phyloP scores from a whole-genome alignment of 2,888 invertebrate species.

The Nemotelus nigrinus region DNA sequence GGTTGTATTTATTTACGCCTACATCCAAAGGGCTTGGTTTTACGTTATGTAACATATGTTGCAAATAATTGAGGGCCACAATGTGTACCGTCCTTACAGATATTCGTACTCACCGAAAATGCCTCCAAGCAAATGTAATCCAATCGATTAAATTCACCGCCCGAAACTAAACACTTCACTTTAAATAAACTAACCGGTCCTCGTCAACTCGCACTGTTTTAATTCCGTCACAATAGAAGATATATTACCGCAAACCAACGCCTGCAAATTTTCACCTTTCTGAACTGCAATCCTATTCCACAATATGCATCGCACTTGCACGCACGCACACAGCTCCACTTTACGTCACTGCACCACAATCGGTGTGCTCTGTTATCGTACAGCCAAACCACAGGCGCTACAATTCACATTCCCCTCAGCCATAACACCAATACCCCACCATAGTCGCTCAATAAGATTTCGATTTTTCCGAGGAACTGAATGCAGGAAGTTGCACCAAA shows the following conservation, averaged over 20 bases:
- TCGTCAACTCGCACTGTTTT: too few relatives aligned
- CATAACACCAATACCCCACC: slow-evolving; percentile 17
- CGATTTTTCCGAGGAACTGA: slow-evolving; percentile 30
- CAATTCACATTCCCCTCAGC: slow-evolving; percentile 34
- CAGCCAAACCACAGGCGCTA: background rate
- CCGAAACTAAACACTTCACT: too few relatives aligned
- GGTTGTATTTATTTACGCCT: too few relatives aligned
- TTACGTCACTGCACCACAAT: slow-evolving; percentile 25
- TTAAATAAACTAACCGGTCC: too few relatives aligned
- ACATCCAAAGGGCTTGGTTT: too few relatives aligned
- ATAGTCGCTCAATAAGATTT: slow-evolving; percentile 34
- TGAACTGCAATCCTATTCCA: background rate
- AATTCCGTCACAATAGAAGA: too few relatives aligned
- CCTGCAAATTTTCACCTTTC: background rate
- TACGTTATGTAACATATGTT: slow-evolving; percentile 22
- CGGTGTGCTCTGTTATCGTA: background rate
- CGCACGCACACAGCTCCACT: slow-evolving; percentile 32
- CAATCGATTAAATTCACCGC: too few relatives aligned
- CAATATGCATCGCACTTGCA: slow-evolving; percentile 16
- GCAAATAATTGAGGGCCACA: background rate
- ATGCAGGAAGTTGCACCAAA: slow-evolving; percentile 8
- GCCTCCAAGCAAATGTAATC: too few relatives aligned
- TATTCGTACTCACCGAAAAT: too few relatives aligned
- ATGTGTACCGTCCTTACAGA: too few relatives aligned
- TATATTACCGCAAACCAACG: too few relatives aligned